Base-by-base conservation (phyloP, 2,888 invertebrate genomes). In the Tortricodes alternella region DNA sequence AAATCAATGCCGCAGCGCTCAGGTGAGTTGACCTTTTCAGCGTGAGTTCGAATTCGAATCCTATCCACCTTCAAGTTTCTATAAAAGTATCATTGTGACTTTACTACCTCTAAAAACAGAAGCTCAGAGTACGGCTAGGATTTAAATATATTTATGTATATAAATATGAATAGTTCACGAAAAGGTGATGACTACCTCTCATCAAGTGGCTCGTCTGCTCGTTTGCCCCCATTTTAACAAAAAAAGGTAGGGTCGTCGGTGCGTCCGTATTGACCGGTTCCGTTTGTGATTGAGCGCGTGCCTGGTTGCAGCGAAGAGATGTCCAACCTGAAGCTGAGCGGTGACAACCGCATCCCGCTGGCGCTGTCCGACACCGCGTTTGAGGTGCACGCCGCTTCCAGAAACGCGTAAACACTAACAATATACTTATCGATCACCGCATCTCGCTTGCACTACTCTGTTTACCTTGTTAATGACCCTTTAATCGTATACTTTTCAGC, bases 1-100 rank as follows among this genome's bases (percentile, higher is more conserved):
- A 98, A 89, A 90, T 96, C 46, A 95, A 95, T n/a, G 93, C 93
- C 1, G 84, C 92, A 13, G 77, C 82, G 5, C 85, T 92, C 39
- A 94, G 93, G 91, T 94, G 75, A 76, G 91, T 81, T 49, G 48
- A 34, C 21, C 48, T 48, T n/a, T 38, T 37, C 35, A 44, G 34
- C 41, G 21, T 46, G 43, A 41, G 32, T 49, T 38, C 34, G 24
- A 38, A 8, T 32, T 53, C 29, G 18, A 24, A 15, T 44, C 24
- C 21, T 34, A 35, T 41, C 37, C n/a, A 27, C 16, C 24, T 48
- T 24, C 4, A 13, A 41, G 13, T 24, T 7, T 18, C 11, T n/a
- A 23, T 43, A 27, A 16, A 38, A 48, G 19, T 3, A 18, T 19
- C 41, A 49, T 55, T 13, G 21, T 1, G 27, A 19, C 43, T 41